Base-by-base conservation (phyloP, 2,888 invertebrate genomes). In the Spicauda simplicius region DNA sequence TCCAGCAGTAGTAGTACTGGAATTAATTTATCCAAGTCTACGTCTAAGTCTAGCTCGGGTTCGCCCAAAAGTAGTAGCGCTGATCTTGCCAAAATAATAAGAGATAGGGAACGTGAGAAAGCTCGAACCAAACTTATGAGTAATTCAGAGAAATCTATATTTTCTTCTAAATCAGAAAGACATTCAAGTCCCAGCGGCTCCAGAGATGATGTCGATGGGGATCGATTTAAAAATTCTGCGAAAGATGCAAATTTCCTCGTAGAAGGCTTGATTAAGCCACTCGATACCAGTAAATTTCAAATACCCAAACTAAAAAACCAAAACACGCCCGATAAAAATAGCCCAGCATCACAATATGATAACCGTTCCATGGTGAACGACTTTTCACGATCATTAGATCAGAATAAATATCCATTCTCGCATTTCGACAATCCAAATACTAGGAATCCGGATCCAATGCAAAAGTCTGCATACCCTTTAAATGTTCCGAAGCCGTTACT, bases 261-360 rank as follows among this genome's bases (percentile, higher is more conserved):
- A 77, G 97, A 97, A 78, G 96, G 97, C 11, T 91, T 97, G 65
- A 96, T 96, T 77, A 97, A 97, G 79, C 95, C 96, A 11, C 85
- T 96, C 45, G 96, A 97, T 77, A 96, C 95, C 66, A 96, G 96
- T 68, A 97, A 97, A 80, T 97, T 97, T 89, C 97, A 97, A 91
- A 97, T 97, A 78, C 97, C 97, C 0, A 97, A 97, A 87, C 84
- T 97, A 69, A 91, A 93, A 80, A 93, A 91, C 72, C 90, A 92
- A 76, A 88, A 82, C 30, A 87, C 91, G n/a, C 86, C 88, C 11
- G 94, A 94, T 72, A 93, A 94, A 77, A 90, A 84, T 69, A 90
- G 83, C 72, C 85, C 89, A 4, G 83, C 85, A 0, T 81, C 90
- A 0, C 91, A 90, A 68, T 92, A 90, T 73, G 93, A 92, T 71